These are phyloP conservation scores for Leucopsar rothschildi DNA, from an alignment of 2,113 vertebrate species.

Conservation along the genomic window DNA sequence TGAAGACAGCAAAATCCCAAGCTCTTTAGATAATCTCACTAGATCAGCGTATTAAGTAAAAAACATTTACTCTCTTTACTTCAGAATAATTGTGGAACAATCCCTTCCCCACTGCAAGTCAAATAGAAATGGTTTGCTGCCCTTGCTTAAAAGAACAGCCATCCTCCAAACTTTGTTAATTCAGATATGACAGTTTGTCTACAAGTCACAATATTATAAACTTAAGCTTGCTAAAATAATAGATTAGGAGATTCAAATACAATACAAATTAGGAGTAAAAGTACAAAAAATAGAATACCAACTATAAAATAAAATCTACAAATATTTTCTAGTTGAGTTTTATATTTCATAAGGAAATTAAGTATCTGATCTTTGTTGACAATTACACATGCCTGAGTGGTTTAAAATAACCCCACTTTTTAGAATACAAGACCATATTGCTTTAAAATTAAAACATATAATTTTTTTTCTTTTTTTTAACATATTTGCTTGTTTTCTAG, in stretches of 20 bases:
- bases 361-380: background rate
- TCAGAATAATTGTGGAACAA: background rate
- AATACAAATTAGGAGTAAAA: background rate
- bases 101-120: background rate
- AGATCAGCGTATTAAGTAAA: background rate
- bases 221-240: background rate
- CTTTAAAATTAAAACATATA: slow-evolving; percentile 16
- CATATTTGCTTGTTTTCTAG: slow-evolving; percentile 23
- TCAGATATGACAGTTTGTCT: background rate
- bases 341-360: background rate
- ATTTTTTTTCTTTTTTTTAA: background rate
- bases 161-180: background rate
- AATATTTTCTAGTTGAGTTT: background rate
- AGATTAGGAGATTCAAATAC: background rate
- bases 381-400: background rate
- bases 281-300: background rate
- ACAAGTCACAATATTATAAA: background rate
- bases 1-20: background rate
- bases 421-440: background rate
- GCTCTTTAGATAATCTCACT: background rate
- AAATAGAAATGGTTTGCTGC: background rate
- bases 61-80: background rate
- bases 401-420: background rate
- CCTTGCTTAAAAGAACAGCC: background rate
- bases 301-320: background rate